phyloP scores from a whole-genome alignment of 2,888 invertebrate species.

The Drosophila pegasa region DNA sequence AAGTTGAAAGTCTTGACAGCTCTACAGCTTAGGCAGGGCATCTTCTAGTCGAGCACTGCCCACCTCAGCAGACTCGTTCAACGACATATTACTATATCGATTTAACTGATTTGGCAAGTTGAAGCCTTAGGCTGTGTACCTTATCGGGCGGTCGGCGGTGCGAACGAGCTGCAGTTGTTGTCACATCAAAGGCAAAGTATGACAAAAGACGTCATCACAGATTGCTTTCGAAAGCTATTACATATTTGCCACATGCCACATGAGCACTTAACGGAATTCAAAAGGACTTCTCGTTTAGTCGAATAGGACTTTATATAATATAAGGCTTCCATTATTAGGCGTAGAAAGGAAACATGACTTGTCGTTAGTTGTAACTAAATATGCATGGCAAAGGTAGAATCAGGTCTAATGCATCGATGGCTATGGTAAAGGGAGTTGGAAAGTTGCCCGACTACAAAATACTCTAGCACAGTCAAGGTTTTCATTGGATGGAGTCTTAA shows the following conservation, averaged over 20 bases:
- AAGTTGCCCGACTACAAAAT: neutral
- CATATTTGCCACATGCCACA: too few relatives aligned
- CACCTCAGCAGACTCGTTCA: neutral
- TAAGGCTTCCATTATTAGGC: neutral
- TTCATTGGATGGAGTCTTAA: too few relatives aligned
- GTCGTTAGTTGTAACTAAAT: neutral
- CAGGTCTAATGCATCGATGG: neutral
- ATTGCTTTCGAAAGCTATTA: neutral
- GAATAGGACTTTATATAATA: neutral
- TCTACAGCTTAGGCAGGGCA: too few relatives aligned
- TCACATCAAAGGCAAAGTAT: neutral
- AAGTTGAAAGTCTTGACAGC: too few relatives aligned
- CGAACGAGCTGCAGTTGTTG: neutral
- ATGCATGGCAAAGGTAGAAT: neutral
- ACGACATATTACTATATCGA: neutral
- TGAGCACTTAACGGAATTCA: too few relatives aligned
- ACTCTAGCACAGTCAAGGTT: too few relatives aligned
- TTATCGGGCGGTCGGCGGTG: neutral
- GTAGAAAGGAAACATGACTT: neutral
- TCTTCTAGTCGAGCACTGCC: neutral
- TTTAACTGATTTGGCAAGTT: neutral
- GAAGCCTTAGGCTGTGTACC: neutral
- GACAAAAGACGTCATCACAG: conserved; percentile 1
- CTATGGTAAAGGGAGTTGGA: too few relatives aligned
- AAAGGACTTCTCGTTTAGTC: too few relatives aligned